A percentile compares a stretch with the other conserved stretches of the same genome.
Conservation (phyloP, 1,140 invertebrate species). For the Drosophila orosa region DNA sequence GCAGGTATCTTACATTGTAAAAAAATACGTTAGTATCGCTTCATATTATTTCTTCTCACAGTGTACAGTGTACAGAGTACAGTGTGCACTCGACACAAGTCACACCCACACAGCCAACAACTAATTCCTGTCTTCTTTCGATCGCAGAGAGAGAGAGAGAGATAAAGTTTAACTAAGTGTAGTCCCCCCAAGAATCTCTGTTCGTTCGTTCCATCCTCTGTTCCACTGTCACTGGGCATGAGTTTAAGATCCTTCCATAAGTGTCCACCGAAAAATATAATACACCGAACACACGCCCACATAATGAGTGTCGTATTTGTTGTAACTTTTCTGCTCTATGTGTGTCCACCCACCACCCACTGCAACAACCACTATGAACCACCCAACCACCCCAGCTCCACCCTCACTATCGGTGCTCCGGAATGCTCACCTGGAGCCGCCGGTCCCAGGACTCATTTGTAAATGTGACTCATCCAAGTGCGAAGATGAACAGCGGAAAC, state of each 20-base stretch:
- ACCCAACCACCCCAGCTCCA: conserved; percentile 29
- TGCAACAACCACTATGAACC: conserved; percentile 10
- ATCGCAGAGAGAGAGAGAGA: conserved; percentile 32
- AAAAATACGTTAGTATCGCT: conserved; percentile 84
- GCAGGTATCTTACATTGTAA: conserved; percentile 84
- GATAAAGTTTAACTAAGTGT: neutral
- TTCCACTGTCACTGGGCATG: conserved; percentile 52
- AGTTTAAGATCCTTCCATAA: conserved; percentile 58
- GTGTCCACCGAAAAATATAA: conserved; percentile 14
- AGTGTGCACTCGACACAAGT: no score
- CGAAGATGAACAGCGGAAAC: conserved; percentile 46
- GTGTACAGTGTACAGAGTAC: conserved; percentile 33
- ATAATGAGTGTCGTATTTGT: conserved; percentile 66
- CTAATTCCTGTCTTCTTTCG: conserved; percentile 35
- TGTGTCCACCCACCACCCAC: conserved; percentile 33
- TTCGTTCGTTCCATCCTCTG: conserved; percentile 24
- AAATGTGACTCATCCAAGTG: conserved; percentile 46
- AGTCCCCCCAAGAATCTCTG: conserved; percentile 29
- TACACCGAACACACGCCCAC: conserved; percentile 21
- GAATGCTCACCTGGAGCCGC: conserved; percentile 24
- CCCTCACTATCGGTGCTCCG: conserved; percentile 41
- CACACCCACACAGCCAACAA: conserved; percentile 28
- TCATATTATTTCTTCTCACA: conserved; percentile 74
- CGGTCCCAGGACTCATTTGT: conserved; percentile 41
- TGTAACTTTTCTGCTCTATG: conserved; percentile 65